Evolutionary conservation across 2,797 vertebrate genomes (phyloP), one percentile per base, ranked within the genome.

Genomic region (Falco cherrug): DNA sequence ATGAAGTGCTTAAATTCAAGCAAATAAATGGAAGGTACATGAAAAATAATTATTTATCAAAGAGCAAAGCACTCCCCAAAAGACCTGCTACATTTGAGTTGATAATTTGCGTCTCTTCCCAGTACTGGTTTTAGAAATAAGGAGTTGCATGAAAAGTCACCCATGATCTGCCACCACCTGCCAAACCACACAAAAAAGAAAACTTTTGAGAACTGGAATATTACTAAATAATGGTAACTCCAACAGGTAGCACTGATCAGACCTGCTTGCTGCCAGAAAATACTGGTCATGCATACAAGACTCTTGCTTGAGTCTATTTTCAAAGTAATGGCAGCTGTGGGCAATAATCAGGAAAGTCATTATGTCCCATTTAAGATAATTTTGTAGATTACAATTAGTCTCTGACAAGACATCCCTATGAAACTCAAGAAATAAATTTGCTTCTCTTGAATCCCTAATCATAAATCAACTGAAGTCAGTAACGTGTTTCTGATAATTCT

Each of bases 401-500:
- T 92, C 85, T 73, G 84, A 79, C 54, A 94, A 91, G 63, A 86
- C 0, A 0, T 19, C 60, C 39, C 59, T 37, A 43, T 71, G 74
- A 94, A 96, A 81, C 89, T 15, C 59, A 37, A 94, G 9, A 69
- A 93, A 89, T 78, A 51, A 25, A 75, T 96, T 95, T 92, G 61
- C 77, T 95, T 84, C 89, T 71, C 51, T 60, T 96, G 90, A 95
- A 91, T 82, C 84, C 39, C 69, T 96, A 84, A 93, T 89, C 81
- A 86, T 37, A 86, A 84, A 93, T 69, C 83, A 95, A 53, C 35
- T 54, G 43, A 94, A 59, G 64, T 70, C 47, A 39, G 74, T 3
- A 2, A 35, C 0, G 6, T 10, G 39, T 10, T 81, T 50, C 77
- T 75, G 37, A 56, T 33, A 89, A 94, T 59, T 82, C 68, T 64